These are phyloP conservation scores for Trichoplusia ni DNA, from an alignment of 1,140 invertebrate species.

Conservation along the genomic window DNA sequence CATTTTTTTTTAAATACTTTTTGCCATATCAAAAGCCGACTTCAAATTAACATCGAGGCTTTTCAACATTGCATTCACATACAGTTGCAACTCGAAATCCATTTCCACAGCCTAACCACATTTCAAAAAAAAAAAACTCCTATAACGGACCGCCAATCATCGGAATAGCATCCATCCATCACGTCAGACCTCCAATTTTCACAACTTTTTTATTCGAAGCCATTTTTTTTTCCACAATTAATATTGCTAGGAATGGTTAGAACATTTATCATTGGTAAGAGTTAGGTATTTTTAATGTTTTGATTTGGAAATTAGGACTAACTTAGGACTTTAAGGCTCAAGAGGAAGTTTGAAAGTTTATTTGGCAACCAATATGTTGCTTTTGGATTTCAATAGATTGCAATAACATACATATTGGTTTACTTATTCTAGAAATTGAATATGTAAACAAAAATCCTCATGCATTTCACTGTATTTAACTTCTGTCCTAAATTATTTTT, in stretches of 20 bases:
- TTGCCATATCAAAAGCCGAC: neutral
- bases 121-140: conserved; percentile 16
- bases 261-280: neutral
- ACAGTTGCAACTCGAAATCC: neutral
- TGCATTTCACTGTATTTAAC: too few species aligned
- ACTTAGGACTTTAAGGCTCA: neutral
- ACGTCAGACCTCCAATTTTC: conserved; percentile 46
- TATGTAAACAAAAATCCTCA: too few species aligned
- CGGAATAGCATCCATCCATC: conserved; percentile 55
- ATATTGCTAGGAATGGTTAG: neutral
- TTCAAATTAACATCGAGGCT: neutral
- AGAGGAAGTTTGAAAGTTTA: too few species aligned
- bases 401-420: too few species aligned
- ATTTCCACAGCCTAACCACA: neutral
- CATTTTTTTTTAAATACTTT: neutral
- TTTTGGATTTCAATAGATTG: too few species aligned
- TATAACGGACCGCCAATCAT: conserved; percentile 52
- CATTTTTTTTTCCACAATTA: conserved; percentile 8
- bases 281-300: neutral
- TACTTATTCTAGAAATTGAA: too few species aligned
- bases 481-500: too few species aligned
- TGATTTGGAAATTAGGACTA: neutral
- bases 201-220: conserved; percentile 20
- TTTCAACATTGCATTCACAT: neutral
- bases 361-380: too few species aligned